Evolutionary conservation across 1,140 invertebrate species (phyloP), one percentile per base, ranked within the genome.

Genomic region (Aphaenogaster floridana): DNA sequence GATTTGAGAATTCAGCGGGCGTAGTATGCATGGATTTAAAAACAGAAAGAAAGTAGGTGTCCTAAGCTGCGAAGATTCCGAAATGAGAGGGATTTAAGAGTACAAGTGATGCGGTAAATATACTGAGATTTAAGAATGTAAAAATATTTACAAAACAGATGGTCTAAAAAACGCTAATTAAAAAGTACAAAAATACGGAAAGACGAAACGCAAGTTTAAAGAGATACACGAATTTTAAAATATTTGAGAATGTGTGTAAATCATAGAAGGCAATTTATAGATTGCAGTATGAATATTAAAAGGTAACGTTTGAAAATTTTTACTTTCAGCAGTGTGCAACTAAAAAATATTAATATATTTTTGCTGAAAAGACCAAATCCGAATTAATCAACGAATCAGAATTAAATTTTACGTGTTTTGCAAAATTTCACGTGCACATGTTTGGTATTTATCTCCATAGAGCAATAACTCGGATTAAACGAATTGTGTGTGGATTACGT

Each of bases 401-500:
- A 52, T 57, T 17, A 34, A 81, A 59, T 71, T 71, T 71, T 15
- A 36, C 2, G 21, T 2, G 11, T 54, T 28, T 5, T 21, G 54
- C 15, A 15, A 21, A 4, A 69, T 2, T 0, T 9, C 3, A 28
- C 0, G n/a, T 48, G 21, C n/a, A 59, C n/a, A 45, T 57, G 15
- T 13, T 54, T 81, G 11, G 45, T 48, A 63, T 45, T 15, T 63
- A n/a, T 42, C 7, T 45, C 0, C 7, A 45, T 59, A 15, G 7
- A 50, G 28, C 6, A 17, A 3, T 28, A 72, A 72, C 36, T 81
- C 71, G 39, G 21, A 71, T 81, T 81, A 59, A 57, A 71, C 39
- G 36, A 81, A 71, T 81, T 57, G 50, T 21, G 21, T 72, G 21
- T 13, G 9, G 21, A 45, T 81, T 81, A 57, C 11, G 21, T 81